These are phyloP conservation scores for Brachyptera putata DNA, from an alignment of 2,888 invertebrate genomes.

Conservation along the genomic window DNA sequence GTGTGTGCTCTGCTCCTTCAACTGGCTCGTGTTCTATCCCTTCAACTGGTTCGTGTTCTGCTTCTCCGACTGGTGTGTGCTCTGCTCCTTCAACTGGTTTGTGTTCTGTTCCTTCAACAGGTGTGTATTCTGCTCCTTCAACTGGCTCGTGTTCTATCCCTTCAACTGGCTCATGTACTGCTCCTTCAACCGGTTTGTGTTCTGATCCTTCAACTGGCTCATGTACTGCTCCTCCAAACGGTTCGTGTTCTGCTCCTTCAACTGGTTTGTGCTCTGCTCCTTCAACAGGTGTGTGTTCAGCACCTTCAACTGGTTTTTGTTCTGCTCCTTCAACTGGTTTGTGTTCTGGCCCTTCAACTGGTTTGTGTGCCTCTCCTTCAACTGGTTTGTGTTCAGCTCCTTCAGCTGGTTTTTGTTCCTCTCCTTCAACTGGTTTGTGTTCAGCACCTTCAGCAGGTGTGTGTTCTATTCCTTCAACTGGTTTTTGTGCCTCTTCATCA, in stretches of 20 bases:
- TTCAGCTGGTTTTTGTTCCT: slow-evolving; percentile 30
- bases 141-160: slow-evolving; percentile 32
- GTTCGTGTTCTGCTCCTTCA: no score
- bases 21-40: slow-evolving; percentile 12
- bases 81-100: no score
- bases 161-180: slow-evolving; percentile 18
- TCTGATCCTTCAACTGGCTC: no score
- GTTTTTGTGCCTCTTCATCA: background rate
- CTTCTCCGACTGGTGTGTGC: slow-evolving; percentile 25
- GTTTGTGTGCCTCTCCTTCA: slow-evolving; percentile 19
- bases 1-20: slow-evolving; percentile 15
- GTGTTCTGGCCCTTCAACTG: background rate
- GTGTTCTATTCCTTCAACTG: slow-evolving; percentile 28
- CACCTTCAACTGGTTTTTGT: slow-evolving; percentile 16
- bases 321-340: slow-evolving; percentile 24
- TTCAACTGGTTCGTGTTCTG: slow-evolving; percentile 7
- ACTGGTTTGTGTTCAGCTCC: slow-evolving; percentile 34
- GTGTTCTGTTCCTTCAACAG: no score
- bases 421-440: slow-evolving; percentile 27
- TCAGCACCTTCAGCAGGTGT: slow-evolving; percentile 26
- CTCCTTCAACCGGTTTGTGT: slow-evolving; percentile 26
- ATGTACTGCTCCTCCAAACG: no score
- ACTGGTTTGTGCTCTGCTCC: background rate
- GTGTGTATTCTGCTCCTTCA: slow-evolving; percentile 35
- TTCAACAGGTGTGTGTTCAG: slow-evolving; percentile 8